Evolutionary conservation across 2,113 vertebrate genomes (phyloP), one percentile per base, ranked within the genome.

Genomic region (Anguilla rostrata): DNA sequence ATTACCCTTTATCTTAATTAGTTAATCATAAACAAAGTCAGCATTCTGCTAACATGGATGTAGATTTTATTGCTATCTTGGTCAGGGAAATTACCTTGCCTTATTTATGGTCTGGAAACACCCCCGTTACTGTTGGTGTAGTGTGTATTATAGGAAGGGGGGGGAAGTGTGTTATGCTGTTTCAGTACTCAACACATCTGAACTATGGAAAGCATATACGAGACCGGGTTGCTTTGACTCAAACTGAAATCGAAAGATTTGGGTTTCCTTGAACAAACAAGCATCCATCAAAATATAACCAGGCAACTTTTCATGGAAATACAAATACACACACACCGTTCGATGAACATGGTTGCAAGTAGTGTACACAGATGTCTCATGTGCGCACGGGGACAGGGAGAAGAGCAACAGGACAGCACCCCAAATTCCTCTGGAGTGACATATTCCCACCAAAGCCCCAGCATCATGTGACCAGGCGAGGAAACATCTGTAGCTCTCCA

Each of bases 401-500:
- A 63, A 78, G 63, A 39, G 34, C 71, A 78, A 41, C 84, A 78
- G 71, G 75, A 78, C 63, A 66, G 29, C 41, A 78, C n/a, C 43
- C 40, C 26, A 15, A 20, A 18, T 78, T 39, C 41, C 15, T n/a
- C 40, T 16, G 43, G 66, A 89, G 90, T 66, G 56, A 46, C n/a
- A 83, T 39, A 63, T 39, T 60, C 34, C 34, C 49, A 60, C 14
- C n/a, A 18, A 34, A 60, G 57, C 3, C 3, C 16, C n/a, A 18
- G 8, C 1, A 14, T 1, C 82, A 60, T 39, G 83, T 60, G 18
- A 82, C 1, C n/a, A n/a, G 56, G 56, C 14, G 15, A 20, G 22
- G 60, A 66, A 66, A 22, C 60, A 66, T 66, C 60, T 66, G 60
- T 26, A 66, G 22, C 22, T 66, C 22, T 66, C 22, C 22, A 26